Evolutionary conservation across 2,888 invertebrate genomes (phyloP), one percentile per base, ranked within the genome.

Genomic region (Mesochorus sp.): DNA sequence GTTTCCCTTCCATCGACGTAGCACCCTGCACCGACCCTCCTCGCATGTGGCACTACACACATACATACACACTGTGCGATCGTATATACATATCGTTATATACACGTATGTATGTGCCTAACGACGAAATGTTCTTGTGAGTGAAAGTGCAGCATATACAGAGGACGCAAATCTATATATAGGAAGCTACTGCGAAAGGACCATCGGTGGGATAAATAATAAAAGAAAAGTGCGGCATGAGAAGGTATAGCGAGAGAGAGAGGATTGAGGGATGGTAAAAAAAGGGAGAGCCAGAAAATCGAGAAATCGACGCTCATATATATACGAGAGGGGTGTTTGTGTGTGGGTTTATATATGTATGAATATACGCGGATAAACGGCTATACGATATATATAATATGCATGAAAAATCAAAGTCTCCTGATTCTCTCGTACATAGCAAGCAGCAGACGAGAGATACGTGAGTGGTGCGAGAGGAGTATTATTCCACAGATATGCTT

Each of bases 331-430:
- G 21, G 24, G 34, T 24, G 12, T 51, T 31, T 34, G 19, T 34
- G 26, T 19, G 12, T 42, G n/a, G 28, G 26, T 10, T 21, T 3
- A 28, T 28, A 42, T 26, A 21, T 3, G 8, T 5, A 6, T n/a
- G 44, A n/a, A 64, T 37, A 49, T 21, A 21, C 8, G 61, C 51
- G 47, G 31, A 44, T 14, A n/a, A n/a, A n/a, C n/a, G n/a, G n/a
- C n/a, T n/a, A n/a, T n/a, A 24, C 34, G 34, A 10, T 12, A 19
- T 57, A 17, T 71, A 55, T 24, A 39, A 61, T 62, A 49, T 67
- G 67, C 76, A 62, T 73, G 72, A 73, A 77, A 68, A 71, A 61
- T 76, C 76, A 76, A 72, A 71, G 51, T 59, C 64, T 47, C 39
- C 51, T 37, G 71, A 57, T 64, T 66, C 57, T 44, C 21, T 19